These are phyloP conservation scores for Arremon brunneinucha DNA, from an alignment of 2,797 vertebrate species.

Conservation along the genomic window DNA sequence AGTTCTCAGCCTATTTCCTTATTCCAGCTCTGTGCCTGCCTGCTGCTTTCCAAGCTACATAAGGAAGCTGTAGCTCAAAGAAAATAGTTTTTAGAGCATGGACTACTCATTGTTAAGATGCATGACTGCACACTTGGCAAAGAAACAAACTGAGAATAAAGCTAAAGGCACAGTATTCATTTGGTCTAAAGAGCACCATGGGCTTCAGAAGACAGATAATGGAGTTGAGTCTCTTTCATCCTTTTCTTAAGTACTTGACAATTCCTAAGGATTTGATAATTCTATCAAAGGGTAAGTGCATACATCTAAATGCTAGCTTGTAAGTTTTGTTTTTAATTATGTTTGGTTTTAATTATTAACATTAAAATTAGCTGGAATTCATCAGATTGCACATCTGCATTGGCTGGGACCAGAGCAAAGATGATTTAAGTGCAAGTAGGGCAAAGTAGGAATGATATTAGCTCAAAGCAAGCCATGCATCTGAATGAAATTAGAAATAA, in stretches of 20 bases:
- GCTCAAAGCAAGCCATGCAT: background rate
- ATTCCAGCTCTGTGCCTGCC: background rate
- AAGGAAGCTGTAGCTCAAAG: conserved; percentile 20
- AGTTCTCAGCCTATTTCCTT: background rate
- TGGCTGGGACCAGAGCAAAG: background rate
- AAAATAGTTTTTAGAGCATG: conserved; percentile 18
- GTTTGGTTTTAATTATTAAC: background rate
- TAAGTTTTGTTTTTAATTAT: background rate
- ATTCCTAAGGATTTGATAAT: background rate
- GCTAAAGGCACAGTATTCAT: background rate
- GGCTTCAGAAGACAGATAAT: background rate
- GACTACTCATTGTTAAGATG: conserved; percentile 21
- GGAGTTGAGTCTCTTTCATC: background rate
- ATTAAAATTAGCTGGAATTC: background rate
- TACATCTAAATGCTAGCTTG: background rate
- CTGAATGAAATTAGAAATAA: background rate
- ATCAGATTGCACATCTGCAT: background rate
- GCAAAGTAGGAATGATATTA: background rate
- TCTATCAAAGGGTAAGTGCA: background rate
- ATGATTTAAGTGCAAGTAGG: background rate
- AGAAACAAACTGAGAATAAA: conserved; percentile 29
- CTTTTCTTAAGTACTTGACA: background rate
- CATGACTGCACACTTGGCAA: conserved; percentile 46
- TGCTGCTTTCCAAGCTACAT: background rate
- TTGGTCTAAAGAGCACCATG: background rate